Conservation (phyloP, 1,140 invertebrate species). For the Zaprionus ghesquierei region DNA sequence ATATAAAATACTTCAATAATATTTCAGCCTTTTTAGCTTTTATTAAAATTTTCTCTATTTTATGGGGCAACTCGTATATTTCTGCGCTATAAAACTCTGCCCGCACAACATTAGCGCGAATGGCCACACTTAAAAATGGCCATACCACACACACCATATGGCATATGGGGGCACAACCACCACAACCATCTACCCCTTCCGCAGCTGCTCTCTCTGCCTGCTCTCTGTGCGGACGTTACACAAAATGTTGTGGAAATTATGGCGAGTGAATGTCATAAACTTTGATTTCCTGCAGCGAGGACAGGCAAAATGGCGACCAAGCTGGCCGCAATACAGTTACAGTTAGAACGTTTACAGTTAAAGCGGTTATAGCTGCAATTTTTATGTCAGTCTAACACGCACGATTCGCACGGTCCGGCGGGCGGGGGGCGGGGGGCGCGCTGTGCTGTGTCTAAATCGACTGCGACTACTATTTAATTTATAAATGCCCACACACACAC, state of each 20-base stretch:
- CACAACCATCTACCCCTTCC: not conserved
- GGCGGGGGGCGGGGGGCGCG: not conserved
- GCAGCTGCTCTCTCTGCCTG: not conserved
- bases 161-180: not conserved
- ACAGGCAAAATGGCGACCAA: constrained; percentile 58
- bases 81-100: not conserved
- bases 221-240: constrained; percentile 11
- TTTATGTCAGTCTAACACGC: constrained; percentile 73
- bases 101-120: constrained; percentile 1
- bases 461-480: constrained; percentile 73
- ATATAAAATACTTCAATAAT: not conserved
- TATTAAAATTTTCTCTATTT: not conserved
- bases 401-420: constrained; percentile 22
- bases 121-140: constrained; percentile 4
- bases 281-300: constrained; percentile 63
- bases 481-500: constrained; percentile 51
- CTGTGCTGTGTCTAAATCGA: constrained; percentile 46
- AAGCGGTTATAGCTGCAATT: constrained; percentile 54
- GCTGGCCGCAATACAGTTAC: constrained; percentile 59
- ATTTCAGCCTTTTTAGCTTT: not conserved
- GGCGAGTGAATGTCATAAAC: constrained; percentile 71
- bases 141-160: not conserved
- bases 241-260: constrained; percentile 46
- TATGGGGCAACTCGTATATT: no score
- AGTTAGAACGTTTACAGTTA: constrained; percentile 32